Base-by-base conservation (phyloP, 2,113 vertebrate genomes). In the Chaetodon trifascialis region DNA sequence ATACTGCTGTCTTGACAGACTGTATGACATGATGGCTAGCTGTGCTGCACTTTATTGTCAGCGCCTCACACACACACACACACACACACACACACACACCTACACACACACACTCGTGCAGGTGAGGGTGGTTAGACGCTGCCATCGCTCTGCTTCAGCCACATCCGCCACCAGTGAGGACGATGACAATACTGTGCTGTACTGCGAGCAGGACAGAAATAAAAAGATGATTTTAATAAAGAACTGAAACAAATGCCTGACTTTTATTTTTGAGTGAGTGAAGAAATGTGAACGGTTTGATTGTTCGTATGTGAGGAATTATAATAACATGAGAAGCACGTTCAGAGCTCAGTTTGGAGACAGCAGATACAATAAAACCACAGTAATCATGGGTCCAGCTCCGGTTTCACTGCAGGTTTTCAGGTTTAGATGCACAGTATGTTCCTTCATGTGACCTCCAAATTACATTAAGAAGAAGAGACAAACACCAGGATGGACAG, bases 181-280 rank as follows among this genome's bases (percentile, higher is more conserved):
- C 64, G 46, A 79, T 89, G 91, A 94, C 93, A 89, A 92, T 92
- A 94, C 75, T 90, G 93, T 94, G 93, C 88, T 93, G 94, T 93
- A 93, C 88, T 88, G 85, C 83, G 77, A 93, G 90, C 89, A 93
- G 88, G 92, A 93, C 80, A 84, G 90, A 94, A 93, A 92, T 92
- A 94, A 91, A 94, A 91, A 91, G 87, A 94, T 83, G 86, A 92
- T 94, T 96, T 96, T 95, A 94, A 88, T 95, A 95, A 92, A 91
- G 91, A 92, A 89, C 67, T 84, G 44, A 83, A 80, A 83, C 58
- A 80, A 69, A 76, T 60, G 47, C 60, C n/a, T 68, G 55, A 10
- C 25, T 55, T 69, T 83, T 70, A 17, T 80, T 79, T 60, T 36
- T 25, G 16, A 5, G 52, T 67, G 40, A 56, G n/a, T n/a, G 7